Percentiles rank a stretch among this genome's conserved stretches.
Conservation (phyloP, 2,888 invertebrate genomes). For the Sarcophaga subvicina region DNA sequence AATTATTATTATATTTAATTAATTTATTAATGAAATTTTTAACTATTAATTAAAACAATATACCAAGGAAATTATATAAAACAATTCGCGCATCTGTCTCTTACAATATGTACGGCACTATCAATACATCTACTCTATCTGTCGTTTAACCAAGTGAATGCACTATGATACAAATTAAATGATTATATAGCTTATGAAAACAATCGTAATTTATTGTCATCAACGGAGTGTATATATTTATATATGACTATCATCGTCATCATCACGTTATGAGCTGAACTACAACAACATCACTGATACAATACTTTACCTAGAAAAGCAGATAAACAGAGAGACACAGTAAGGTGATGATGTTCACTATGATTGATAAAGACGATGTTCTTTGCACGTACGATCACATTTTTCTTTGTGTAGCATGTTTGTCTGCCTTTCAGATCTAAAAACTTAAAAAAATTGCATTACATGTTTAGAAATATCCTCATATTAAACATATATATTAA, state of each 20-base stretch:
- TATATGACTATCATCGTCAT: conserved; percentile 32
- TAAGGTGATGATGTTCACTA: conserved; percentile 6
- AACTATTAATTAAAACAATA: conserved; percentile 3
- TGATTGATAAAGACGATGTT: background rate
- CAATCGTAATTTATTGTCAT: conserved; percentile 56
- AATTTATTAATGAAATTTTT: background rate
- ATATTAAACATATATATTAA: no score
- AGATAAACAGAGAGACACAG: background rate
- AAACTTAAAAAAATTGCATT: no score
- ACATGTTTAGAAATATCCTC: no score
- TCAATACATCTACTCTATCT: conserved; percentile 50
- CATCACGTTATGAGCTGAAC: conserved; percentile 23
- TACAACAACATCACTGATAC: background rate
- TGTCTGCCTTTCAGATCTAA: no score
- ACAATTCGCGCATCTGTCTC: conserved; percentile 48
- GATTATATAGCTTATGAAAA: conserved; percentile 29
- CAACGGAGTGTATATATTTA: conserved; percentile 29
- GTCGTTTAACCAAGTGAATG: conserved; percentile 40
- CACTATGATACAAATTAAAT: conserved; percentile 50
- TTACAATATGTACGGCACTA: conserved; percentile 43
- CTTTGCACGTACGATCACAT: background rate
- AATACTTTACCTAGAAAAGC: background rate
- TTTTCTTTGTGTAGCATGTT: no score
- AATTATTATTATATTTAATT: no score
- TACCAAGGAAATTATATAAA: conserved; percentile 21